A percentile compares a stretch with the other conserved stretches of the same genome.
These are phyloP conservation scores for Nomada ferruginata DNA, from an alignment of 2,888 invertebrate genomes.

Conservation along the genomic window DNA sequence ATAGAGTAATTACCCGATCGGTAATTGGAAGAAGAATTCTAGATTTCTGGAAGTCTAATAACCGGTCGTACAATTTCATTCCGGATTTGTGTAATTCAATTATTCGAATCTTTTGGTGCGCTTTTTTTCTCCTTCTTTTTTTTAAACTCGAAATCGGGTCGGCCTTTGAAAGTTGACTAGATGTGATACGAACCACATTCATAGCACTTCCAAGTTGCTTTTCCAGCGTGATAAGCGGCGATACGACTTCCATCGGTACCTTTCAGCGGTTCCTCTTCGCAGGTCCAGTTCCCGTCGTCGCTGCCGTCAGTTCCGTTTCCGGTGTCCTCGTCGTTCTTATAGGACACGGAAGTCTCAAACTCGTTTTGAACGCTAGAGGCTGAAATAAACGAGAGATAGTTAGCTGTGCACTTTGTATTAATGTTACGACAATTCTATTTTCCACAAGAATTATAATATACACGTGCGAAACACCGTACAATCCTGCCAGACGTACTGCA, in stretches of 20 bases:
- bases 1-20: slow-evolving; percentile 5
- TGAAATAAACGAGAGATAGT: slow-evolving; percentile 43
- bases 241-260: slow-evolving; percentile 82
- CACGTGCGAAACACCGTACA: neutral
- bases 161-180: neutral
- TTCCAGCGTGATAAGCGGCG: slow-evolving; percentile 81
- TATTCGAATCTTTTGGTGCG: too few species aligned
- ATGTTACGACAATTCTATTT: neutral
- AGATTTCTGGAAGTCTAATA: neutral
- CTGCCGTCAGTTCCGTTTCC: slow-evolving; percentile 80
- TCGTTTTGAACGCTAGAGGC: slow-evolving; percentile 83
- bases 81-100: too few species aligned
- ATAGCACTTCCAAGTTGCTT: slow-evolving; percentile 82
- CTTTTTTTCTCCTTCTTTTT: neutral
- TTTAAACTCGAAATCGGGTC: neutral
- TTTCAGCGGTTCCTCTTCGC: slow-evolving; percentile 81
- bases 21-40: too few species aligned
- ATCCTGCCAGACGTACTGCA: neutral
- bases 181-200: slow-evolving; percentile 79
- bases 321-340: slow-evolving; percentile 80
- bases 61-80: neutral
- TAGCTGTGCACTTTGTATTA: neutral
- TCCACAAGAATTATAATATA: neutral
- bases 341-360: slow-evolving; percentile 82
- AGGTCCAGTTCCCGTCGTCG: slow-evolving; percentile 82